Evolutionary conservation across 30 jellyfish, hydroid and myxozoan genomes (phyloP).

Genomic region (Haliclystus octoradiatus): DNA sequence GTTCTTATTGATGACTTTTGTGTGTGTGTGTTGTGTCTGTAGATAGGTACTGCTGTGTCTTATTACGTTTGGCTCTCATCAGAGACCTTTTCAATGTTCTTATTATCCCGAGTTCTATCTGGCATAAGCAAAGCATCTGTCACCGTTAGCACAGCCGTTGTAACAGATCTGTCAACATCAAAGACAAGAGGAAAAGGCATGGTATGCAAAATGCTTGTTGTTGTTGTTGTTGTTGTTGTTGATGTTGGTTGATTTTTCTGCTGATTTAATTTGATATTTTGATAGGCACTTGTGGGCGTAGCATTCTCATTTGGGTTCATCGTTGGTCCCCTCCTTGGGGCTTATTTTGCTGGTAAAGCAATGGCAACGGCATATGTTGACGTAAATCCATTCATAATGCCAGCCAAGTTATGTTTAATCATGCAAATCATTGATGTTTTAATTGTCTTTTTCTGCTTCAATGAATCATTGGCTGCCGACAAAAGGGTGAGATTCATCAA

Average conservation of each 20-base stretch:
- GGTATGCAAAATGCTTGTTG: conserved; percentile 9
- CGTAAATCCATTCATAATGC: conserved; percentile 35
- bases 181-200: conserved; percentile 82
- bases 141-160: conserved; percentile 60
- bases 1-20: no score
- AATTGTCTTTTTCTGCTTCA: conserved; percentile 24
- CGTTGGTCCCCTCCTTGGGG: conserved; percentile 93
- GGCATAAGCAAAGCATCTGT: conserved; percentile 92
- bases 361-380: background rate
- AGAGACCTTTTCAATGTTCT: conserved; percentile 45
- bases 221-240: background rate
- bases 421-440: conserved; percentile 53
- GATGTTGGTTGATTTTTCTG: background rate
- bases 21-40: background rate
- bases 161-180: conserved; percentile 76
- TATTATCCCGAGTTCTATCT: conserved; percentile 75
- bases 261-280: background rate
- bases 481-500: background rate
- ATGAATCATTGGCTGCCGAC: conserved; percentile 22
- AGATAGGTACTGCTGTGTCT: conserved; percentile 77
- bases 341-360: conserved; percentile 57
- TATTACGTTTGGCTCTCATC: conserved; percentile 74
- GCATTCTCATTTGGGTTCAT: conserved; percentile 88
- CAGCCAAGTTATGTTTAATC: conserved; percentile 56
- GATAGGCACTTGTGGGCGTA: conserved; percentile 76